phyloP scores from a whole-genome alignment of 2,888 invertebrate species.

The Dicyrtoma fusca region DNA sequence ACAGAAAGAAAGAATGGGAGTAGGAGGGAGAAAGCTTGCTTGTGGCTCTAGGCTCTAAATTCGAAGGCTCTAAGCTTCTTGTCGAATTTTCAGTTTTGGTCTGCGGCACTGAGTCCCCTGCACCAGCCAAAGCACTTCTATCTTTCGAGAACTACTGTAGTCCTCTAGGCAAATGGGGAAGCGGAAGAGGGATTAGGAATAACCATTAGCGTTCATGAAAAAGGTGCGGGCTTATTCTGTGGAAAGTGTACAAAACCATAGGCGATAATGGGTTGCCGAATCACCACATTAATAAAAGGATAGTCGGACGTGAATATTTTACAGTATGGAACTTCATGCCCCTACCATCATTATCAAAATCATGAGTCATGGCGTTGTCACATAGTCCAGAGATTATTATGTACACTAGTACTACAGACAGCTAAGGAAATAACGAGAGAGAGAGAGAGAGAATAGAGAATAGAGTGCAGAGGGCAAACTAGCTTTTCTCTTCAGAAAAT shows the following conservation, averaged over 20 bases:
- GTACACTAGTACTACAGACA: not conserved
- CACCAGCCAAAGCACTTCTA: not conserved
- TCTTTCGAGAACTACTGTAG: not conserved
- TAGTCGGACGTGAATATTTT: constrained; percentile 43
- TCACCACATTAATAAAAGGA: constrained; percentile 44
- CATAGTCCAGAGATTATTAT: not conserved
- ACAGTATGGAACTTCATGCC: constrained; percentile 23
- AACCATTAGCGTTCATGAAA: constrained; percentile 22
- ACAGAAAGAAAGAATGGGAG: not conserved
- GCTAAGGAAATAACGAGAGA: not conserved
- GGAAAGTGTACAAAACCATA: constrained; percentile 23
- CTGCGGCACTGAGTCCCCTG: not conserved
- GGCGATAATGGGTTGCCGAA: constrained; percentile 45
- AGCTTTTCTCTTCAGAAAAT: constrained; percentile 1
- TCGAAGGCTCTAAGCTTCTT: too few relatives aligned
- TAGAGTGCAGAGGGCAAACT: not conserved
- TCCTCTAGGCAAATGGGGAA: constrained; percentile 16
- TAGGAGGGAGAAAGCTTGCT: not conserved
- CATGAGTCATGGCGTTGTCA: constrained; percentile 10
- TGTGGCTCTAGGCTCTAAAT: constrained; percentile 5
- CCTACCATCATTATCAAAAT: constrained; percentile 20
- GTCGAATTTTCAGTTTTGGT: not conserved
- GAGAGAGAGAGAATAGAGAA: not conserved
- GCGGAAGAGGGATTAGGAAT: constrained; percentile 35
- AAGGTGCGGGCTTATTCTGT: constrained; percentile 22